phyloP scores from a whole-genome alignment of 2,797 vertebrate species.

The Phalanger gymnotis region DNA sequence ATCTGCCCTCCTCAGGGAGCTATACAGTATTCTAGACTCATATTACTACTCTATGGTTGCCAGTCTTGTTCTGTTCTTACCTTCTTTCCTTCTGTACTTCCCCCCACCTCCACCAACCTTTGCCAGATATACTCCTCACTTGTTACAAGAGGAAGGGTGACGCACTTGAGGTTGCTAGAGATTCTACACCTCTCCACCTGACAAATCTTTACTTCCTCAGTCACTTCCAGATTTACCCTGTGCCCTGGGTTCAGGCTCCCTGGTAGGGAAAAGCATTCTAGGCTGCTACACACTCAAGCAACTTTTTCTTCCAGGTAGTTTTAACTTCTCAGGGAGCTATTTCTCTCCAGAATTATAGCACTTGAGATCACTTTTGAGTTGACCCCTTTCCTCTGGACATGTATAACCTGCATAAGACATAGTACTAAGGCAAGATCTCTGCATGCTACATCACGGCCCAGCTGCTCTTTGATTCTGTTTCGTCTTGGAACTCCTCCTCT shows the following conservation, averaged over 20 bases:
- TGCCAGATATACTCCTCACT: not conserved
- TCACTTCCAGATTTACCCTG: not conserved
- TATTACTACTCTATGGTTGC: not conserved
- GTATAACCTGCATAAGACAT: not conserved
- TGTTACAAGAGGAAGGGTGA: not conserved
- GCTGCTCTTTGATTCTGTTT: not conserved
- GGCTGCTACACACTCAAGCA: not conserved
- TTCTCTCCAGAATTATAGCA: not conserved
- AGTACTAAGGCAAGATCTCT: not conserved
- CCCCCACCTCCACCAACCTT: not conserved
- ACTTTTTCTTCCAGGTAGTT: not conserved
- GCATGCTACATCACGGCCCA: too few relatives aligned
- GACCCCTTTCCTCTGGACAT: not conserved
- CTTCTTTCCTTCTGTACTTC: not conserved
- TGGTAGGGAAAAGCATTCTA: not conserved
- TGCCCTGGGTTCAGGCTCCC: not conserved
- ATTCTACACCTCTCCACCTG: not conserved
- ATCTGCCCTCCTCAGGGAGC: not conserved
- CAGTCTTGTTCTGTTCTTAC: too few relatives aligned
- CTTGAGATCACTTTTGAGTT: not conserved
- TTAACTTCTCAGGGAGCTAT: not conserved
- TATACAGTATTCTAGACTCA: not conserved
- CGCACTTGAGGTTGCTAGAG: not conserved
- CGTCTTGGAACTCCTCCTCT: not conserved
- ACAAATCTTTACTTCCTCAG: not conserved